A percentile compares a stretch with the other conserved stretches of the same genome.
These are phyloP conservation scores for Himalopsyche kuldschensis DNA, from an alignment of 2,888 invertebrate genomes.

Conservation along the genomic window DNA sequence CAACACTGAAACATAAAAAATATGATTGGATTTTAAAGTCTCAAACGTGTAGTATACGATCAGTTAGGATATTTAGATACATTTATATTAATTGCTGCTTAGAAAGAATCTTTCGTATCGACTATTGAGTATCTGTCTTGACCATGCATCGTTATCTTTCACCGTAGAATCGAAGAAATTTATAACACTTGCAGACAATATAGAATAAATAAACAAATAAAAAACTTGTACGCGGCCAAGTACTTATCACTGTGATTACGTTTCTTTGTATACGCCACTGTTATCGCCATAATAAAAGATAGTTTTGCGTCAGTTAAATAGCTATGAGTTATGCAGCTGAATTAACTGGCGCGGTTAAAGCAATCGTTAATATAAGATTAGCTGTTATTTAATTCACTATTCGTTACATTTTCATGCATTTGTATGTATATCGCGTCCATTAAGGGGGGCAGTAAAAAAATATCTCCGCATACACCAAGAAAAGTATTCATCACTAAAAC, in stretches of 20 bases:
- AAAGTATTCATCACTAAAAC: neutral
- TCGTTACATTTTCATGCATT: neutral
- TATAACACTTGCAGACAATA: no score
- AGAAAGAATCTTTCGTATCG: neutral
- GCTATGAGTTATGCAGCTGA: neutral
- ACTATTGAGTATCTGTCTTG: neutral
- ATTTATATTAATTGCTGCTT: no score
- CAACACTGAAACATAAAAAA: no score
- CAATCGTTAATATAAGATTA: neutral
- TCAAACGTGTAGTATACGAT: no score
- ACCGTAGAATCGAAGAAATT: neutral
- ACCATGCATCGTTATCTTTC: neutral
- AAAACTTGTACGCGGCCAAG: no score
- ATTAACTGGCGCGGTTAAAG: neutral
- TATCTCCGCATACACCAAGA: neutral
- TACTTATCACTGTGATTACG: neutral
- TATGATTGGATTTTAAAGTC: no score
- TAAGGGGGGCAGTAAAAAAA: neutral
- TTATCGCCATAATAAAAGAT: neutral
- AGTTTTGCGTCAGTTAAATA: neutral
- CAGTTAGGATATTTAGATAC: no score
- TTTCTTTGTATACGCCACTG: neutral
- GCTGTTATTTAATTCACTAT: neutral
- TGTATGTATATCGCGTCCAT: neutral
- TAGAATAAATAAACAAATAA: no score